Conservation (phyloP, 2,888 invertebrate species). For the Drosophila neutralis region DNA sequence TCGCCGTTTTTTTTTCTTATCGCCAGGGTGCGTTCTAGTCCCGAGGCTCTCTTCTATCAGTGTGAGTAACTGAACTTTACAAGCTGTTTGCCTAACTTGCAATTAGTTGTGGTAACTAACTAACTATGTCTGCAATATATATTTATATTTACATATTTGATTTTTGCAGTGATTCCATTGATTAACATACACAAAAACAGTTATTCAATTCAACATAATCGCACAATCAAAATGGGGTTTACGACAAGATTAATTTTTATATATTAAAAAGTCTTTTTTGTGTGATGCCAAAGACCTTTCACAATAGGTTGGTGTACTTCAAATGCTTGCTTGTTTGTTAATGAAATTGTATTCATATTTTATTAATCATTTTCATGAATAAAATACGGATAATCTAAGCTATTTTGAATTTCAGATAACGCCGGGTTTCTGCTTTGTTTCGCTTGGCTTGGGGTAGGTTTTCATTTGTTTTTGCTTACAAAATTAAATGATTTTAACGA, state of each 20-base stretch:
- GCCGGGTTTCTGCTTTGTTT: slow-evolving; percentile 4
- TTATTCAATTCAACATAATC: slow-evolving; percentile 10
- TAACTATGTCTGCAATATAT: neutral
- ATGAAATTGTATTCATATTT: slow-evolving; percentile 23
- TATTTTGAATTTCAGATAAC: neutral
- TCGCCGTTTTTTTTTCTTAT: slow-evolving; percentile 40
- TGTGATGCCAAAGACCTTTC: neutral
- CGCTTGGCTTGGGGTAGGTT: slow-evolving; percentile 15
- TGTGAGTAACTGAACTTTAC: slow-evolving; percentile 38
- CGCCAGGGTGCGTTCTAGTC: slow-evolving; percentile 8
- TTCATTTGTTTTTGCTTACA: slow-evolving; percentile 35
- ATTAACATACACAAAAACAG: slow-evolving; percentile 32
- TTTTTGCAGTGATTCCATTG: slow-evolving; percentile 36
- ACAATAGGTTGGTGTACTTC: neutral
- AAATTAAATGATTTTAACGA: slow-evolving; percentile 19
- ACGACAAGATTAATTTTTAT: neutral
- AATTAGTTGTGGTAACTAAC: slow-evolving; percentile 22
- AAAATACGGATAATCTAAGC: slow-evolving; percentile 2
- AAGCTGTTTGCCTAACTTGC: slow-evolving; percentile 49
- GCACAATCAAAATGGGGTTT: neutral
- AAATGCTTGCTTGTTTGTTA: slow-evolving; percentile 15
- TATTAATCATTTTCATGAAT: slow-evolving; percentile 18
- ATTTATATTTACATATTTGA: slow-evolving; percentile 4
- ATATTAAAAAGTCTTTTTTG: neutral
- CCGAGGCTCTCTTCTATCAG: slow-evolving; percentile 36